phyloP scores from a whole-genome alignment of 2,113 vertebrate genomes.

The Leucosticte australis region DNA sequence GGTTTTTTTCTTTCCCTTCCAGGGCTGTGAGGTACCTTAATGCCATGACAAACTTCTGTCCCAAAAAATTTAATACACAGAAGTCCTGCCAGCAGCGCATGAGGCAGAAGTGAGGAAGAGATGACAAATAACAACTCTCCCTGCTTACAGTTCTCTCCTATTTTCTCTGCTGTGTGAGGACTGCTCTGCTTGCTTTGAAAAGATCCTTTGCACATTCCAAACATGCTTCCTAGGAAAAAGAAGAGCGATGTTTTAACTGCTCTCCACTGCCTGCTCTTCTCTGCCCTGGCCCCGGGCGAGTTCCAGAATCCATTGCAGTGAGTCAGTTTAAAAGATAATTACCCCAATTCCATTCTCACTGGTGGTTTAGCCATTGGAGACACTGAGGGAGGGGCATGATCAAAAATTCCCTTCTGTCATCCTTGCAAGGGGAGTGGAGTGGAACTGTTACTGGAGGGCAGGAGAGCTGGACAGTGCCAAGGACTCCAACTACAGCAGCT shows the following conservation, averaged over 20 bases:
- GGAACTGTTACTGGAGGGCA: neutral
- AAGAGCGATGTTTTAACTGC: neutral
- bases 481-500: neutral
- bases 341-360: neutral
- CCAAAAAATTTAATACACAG: neutral
- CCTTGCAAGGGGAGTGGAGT: neutral
- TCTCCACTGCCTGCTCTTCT: neutral
- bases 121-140: neutral
- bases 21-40: neutral
- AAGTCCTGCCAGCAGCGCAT: neutral
- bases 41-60: neutral
- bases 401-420: neutral
- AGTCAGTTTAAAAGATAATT: neutral
- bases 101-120: neutral
- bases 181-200: neutral
- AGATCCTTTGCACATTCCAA: neutral
- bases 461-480: neutral
- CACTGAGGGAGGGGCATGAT: neutral
- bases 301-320: neutral
- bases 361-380: neutral
- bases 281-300: neutral
- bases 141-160: neutral
- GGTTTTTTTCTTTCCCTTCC: neutral
- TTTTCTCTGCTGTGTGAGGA: neutral
- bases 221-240: neutral